These are phyloP conservation scores for Jacana jacana DNA, from an alignment of 2,113 vertebrate genomes.

Conservation along the genomic window DNA sequence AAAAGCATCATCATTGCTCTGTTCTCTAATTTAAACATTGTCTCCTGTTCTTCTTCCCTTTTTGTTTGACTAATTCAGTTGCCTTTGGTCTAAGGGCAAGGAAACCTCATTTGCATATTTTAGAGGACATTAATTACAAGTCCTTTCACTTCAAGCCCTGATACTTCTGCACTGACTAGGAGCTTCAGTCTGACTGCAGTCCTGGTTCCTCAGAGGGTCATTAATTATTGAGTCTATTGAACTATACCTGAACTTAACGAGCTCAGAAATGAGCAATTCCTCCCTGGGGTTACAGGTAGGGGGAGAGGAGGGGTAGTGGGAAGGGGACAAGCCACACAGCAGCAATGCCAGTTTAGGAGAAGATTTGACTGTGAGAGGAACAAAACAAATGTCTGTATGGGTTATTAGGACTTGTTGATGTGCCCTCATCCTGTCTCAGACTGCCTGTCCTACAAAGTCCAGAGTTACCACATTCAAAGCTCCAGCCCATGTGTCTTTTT, in stretches of 20 bases:
- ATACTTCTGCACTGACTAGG: not conserved
- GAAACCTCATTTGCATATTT: not conserved
- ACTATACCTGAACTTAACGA: not conserved
- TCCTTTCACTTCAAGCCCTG: not conserved
- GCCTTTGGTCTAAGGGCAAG: slow-evolving; percentile 12
- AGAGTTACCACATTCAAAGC: not conserved
- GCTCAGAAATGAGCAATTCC: not conserved
- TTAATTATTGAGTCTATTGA: slow-evolving; percentile 37
- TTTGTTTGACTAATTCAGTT: not conserved
- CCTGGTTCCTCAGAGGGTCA: not conserved
- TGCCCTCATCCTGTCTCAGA: not conserved
- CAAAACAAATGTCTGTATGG: not conserved
- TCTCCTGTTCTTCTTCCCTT: not conserved
- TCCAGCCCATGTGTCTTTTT: not conserved
- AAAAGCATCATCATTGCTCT: not conserved
- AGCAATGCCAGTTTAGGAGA: not conserved
- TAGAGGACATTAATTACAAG: not conserved
- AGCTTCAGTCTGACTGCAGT: not conserved
- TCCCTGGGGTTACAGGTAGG: not conserved
- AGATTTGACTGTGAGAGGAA: not conserved
- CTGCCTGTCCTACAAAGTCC: not conserved
- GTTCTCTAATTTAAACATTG: slow-evolving; percentile 9
- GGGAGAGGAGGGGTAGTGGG: not conserved
- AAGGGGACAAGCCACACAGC: not conserved
- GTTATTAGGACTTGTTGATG: not conserved